Evolutionary conservation across 2,113 vertebrate genomes (phyloP).

Genomic region (Microtus montanus): DNA sequence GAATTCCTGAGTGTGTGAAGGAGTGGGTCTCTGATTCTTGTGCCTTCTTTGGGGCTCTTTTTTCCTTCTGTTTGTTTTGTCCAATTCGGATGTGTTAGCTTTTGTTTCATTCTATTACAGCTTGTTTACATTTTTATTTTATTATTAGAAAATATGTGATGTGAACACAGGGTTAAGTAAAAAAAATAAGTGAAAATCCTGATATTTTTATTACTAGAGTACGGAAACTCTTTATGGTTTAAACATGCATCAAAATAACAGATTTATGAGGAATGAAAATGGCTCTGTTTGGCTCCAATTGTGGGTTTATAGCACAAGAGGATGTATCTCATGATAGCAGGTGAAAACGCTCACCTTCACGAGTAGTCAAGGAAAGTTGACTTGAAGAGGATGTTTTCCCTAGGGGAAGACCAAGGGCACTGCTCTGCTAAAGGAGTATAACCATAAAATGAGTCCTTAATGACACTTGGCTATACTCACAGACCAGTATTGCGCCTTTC

Average conservation of each 20-base stretch:
- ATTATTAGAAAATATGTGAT: neutral
- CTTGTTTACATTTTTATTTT: neutral
- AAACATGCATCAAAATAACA: neutral
- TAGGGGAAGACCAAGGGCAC: neutral
- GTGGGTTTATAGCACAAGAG: neutral
- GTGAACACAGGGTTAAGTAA: neutral
- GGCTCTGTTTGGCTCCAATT: neutral
- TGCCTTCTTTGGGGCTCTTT: neutral
- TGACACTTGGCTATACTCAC: neutral
- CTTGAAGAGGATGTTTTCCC: neutral
- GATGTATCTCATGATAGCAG: neutral
- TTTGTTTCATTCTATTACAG: neutral
- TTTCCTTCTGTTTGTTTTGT: neutral
- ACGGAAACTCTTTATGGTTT: neutral
- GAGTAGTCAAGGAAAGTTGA: neutral
- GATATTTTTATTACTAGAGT: neutral
- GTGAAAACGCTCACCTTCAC: neutral
- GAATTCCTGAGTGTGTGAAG: no score
- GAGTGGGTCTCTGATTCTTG: neutral
- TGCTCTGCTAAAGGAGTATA: neutral
- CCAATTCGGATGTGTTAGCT: neutral
- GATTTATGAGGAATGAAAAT: slow-evolving; percentile 23
- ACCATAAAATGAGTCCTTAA: neutral
- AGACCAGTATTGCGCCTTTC: neutral
- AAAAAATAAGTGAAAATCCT: neutral